A percentile compares a stretch with the other conserved stretches of the same genome.
Conservation (phyloP, 2,797 vertebrate genomes). For the Danio kyathit region DNA sequence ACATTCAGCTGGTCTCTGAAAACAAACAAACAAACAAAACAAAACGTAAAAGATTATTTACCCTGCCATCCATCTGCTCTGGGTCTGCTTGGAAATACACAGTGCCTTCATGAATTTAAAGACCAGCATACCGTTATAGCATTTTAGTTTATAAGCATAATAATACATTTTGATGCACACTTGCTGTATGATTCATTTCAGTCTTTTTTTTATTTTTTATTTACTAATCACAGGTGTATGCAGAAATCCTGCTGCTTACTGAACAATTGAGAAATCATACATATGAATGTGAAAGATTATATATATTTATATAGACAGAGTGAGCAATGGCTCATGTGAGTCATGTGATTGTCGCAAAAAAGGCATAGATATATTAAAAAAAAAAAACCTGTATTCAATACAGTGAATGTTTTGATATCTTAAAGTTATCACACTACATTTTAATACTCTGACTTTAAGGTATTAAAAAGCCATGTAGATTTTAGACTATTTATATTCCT, state of each 20-base stretch:
- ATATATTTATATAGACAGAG: conserved; percentile 25
- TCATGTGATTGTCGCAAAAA: neutral
- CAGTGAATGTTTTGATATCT: conserved; percentile 17
- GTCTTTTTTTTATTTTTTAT: neutral
- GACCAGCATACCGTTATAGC: neutral
- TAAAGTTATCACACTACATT: neutral
- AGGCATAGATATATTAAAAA: neutral
- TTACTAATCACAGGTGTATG: conserved; percentile 24
- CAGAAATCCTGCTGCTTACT: conserved; percentile 52
- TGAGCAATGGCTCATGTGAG: conserved; percentile 28
- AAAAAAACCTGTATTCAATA: neutral
- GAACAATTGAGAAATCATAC: conserved; percentile 16
- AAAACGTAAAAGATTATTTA: conserved; percentile 53
- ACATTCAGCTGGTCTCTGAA: conserved; percentile 79
- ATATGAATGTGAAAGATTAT: conserved; percentile 23
- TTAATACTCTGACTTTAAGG: conserved; percentile 32
- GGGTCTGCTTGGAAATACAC: conserved; percentile 53
- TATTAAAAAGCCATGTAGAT: conserved; percentile 82
- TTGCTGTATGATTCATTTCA: conserved; percentile 42
- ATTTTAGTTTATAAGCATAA: neutral
- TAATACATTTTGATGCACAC: conserved; percentile 41
- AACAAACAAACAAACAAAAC: conserved; percentile 54
- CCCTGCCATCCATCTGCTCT: conserved; percentile 29
- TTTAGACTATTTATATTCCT: conserved; percentile 74
- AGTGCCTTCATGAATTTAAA: conserved; percentile 53